These are phyloP conservation scores for Molossus alvarezi DNA, from an alignment of 2,797 vertebrate genomes.

Conservation along the genomic window DNA sequence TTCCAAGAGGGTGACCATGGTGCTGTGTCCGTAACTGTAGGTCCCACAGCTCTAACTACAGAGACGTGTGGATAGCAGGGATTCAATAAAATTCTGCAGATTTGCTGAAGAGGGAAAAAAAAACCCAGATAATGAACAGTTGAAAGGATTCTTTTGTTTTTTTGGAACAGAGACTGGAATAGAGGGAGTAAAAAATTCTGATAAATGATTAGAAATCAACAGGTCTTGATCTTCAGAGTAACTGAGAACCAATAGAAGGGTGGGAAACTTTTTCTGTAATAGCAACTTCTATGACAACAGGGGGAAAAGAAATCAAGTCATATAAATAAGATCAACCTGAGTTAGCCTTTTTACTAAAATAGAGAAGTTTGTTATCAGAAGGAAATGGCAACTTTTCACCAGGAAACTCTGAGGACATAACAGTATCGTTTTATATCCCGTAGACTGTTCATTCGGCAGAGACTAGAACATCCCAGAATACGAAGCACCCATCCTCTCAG, in stretches of 20 bases:
- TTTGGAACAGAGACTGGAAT: slow-evolving; percentile 32
- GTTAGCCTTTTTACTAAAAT: neutral
- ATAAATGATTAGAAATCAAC: slow-evolving; percentile 49
- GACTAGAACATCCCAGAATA: neutral
- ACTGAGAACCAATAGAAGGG: neutral
- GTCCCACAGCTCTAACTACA: neutral
- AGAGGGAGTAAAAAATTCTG: neutral
- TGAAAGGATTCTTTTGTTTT: neutral
- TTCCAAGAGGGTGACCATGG: neutral
- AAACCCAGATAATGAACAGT: neutral
- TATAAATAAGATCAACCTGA: slow-evolving; percentile 3
- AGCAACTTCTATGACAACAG: neutral
- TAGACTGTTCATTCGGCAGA: neutral
- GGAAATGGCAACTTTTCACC: slow-evolving; percentile 38
- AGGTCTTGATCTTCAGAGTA: slow-evolving; percentile 29
- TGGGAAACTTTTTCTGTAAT: slow-evolving; percentile 3
- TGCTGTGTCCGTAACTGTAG: no score
- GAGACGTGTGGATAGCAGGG: neutral
- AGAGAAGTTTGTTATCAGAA: neutral
- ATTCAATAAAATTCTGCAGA: neutral
- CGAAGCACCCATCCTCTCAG: neutral
- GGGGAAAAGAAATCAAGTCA: neutral
- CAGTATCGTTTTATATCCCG: neutral
- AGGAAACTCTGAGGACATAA: neutral
- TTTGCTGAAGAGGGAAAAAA: neutral